Base-by-base conservation (phyloP, 2,888 invertebrate species). In the Acanthosoma haemorrhoidale region DNA sequence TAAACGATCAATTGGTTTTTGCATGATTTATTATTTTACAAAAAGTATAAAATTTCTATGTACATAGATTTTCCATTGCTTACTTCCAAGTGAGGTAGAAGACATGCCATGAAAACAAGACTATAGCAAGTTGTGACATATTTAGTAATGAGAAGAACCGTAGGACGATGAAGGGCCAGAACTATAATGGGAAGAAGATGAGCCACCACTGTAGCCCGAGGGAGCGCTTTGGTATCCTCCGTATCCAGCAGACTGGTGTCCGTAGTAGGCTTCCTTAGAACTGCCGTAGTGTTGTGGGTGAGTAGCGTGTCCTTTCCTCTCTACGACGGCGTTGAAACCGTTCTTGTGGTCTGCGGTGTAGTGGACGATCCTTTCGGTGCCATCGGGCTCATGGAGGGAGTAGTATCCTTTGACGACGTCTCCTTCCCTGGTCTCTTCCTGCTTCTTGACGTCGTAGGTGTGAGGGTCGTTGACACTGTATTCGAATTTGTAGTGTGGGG, bases 261-360 rank as follows among this genome's bases (percentile, higher is more conserved):
- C 34, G 36, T 15, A 58, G 58, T 58, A 58, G 21, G 21, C 21
- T 21, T 21, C 58, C 2, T 6, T 13, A 25, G 25, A 58, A 21
- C 58, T 21, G 25, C 58, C 21, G 60, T 72, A 72, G 39, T 72
- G 43, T 29, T 31, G 32, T 2, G 67, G 70, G 25, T 70, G 70
- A 18, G 34, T 15, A 8, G 59, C 67, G 38, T 68, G 68, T 39
- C 70, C 70, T 31, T 38, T 43, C 36, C 70, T 58, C 36, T 68
- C 59, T 29, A 70, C 70, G 18, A 59, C 61, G 34, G 70, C 70
- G 16, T 70, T 64, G 61, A 70, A 70, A 1, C 70, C 70, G 15
- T 57, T 70, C 18, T 74, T 16, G 43, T 68, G 51, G 69, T 76
- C 76, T 1, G 75, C 75, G 11, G 75, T 73, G 72, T 76, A 76